Base-by-base conservation (phyloP, 2,113 vertebrate species). In the Cranoglanis bouderius region DNA sequence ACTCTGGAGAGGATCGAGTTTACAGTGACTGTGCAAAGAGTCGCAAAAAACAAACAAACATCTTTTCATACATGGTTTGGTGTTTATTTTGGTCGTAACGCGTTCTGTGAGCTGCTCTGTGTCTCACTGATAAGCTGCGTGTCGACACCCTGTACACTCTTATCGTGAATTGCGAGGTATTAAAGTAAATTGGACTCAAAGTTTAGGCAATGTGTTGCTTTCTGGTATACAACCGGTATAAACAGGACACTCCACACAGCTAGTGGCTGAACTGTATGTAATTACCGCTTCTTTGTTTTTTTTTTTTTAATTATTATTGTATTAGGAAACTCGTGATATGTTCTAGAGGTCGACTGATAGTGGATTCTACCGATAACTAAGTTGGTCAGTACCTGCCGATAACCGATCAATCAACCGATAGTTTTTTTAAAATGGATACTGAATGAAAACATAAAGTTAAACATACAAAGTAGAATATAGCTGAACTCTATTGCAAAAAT, bases 101-200 rank as follows among this genome's bases (percentile, higher is more conserved):
- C 57, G 85, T 7, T 13, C 77, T 6, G 29, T 63, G 29, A 32
- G 70, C 32, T 35, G 21, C 77, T 83, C 87, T 91, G 90, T 38
- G 19, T 16, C 29, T 7, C 7, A 2, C 29, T 75, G 87, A 87
- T 91, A 88, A 82, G 91, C n/a, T 74, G 75, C n/a, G 26, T 85
- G 43, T 82, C 55, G 10, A 87, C 72, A 85, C 70, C 82, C 89
- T 6, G 21, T 3, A 53, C 59, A 35, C 35, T 59, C 70, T 82
- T 88, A 86, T 89, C 90, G 32, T 40, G 8, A n/a, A 3, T 6
- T 19, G 7, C 16, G 18, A 38, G 18, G 38, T 21, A 24, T 3
- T 26, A 12, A 4, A 32, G 3, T 35, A 21, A 61, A 21, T 55
- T 35, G 26, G 13, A 46, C 82, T 70, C 80, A 29, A 32, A 67